Conservation (phyloP, 2,888 invertebrate genomes). For the Xestoiulus laeticollis region DNA sequence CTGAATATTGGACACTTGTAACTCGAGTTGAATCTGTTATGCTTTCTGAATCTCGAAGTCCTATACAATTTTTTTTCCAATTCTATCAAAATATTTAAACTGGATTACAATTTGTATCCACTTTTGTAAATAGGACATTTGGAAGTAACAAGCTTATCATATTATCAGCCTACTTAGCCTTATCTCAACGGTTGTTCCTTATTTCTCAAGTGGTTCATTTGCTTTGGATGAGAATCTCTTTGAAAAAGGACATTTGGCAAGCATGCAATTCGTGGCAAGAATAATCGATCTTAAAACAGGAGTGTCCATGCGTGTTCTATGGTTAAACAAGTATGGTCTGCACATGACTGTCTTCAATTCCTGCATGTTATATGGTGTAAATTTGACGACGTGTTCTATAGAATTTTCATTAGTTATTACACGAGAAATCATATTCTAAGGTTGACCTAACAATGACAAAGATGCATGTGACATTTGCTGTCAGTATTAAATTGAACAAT, state of each 20-base stretch:
- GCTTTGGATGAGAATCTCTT: neutral
- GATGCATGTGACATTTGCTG: neutral
- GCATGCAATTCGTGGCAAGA: neutral
- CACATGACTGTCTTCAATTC: too few species aligned
- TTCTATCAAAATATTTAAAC: neutral
- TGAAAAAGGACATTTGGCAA: neutral
- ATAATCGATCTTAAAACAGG: neutral
- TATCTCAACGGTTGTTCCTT: neutral
- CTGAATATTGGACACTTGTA: neutral
- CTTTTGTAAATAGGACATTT: neutral
- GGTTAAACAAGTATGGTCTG: neutral
- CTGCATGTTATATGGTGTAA: too few species aligned
- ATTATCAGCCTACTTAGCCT: neutral
- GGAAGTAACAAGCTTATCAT: neutral
- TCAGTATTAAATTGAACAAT: neutral
- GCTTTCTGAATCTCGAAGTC: neutral
- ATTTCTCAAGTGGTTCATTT: constrained; percentile 11
- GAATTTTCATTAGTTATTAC: too few species aligned
- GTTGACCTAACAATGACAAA: neutral
- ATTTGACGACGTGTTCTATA: too few species aligned
- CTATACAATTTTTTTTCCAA: neutral
- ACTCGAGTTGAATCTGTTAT: neutral
- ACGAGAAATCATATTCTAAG: neutral
- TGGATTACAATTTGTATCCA: neutral
- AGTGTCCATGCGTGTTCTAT: neutral